A percentile compares a stretch with the other conserved stretches of the same genome.
phyloP scores from a whole-genome alignment of 2,113 vertebrate genomes.

The Echinops telfairi region DNA sequence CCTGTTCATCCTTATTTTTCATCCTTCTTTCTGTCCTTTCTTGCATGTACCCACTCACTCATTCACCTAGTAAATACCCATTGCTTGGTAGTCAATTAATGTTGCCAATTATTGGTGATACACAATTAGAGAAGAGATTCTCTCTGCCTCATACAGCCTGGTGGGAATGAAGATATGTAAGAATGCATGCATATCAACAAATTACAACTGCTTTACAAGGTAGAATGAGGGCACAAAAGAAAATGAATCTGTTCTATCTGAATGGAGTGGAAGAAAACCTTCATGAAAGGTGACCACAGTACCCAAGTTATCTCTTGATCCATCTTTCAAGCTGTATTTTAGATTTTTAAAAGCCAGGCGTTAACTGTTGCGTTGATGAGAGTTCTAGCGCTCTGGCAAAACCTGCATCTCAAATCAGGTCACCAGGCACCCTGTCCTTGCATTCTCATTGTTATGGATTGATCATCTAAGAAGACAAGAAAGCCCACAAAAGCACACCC shows the following conservation, averaged over 20 bases:
- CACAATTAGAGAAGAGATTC: not conserved
- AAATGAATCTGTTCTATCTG: not conserved
- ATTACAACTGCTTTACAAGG: not conserved
- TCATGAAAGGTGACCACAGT: fast-evolving
- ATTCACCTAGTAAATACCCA: no score
- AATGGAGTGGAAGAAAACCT: not conserved
- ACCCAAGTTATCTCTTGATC: not conserved
- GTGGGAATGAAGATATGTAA: not conserved
- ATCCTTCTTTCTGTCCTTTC: not conserved
- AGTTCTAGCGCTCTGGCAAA: not conserved
- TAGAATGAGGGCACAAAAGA: not conserved
- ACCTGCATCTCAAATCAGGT: not conserved
- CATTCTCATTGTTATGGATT: not conserved
- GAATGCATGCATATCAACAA: not conserved
- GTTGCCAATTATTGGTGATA: not conserved
- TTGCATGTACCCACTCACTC: not conserved
- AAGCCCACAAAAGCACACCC: not conserved
- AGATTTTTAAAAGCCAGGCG: not conserved
- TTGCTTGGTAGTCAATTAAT: not conserved
- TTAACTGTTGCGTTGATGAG: not conserved
- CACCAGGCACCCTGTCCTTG: not conserved
- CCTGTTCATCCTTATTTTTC: not conserved
- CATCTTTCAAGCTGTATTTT: not conserved
- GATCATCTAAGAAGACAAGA: not conserved
- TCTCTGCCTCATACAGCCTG: not conserved